Conservation (phyloP, 1,140 invertebrate species). For the Leptestheria dahalacensis region DNA sequence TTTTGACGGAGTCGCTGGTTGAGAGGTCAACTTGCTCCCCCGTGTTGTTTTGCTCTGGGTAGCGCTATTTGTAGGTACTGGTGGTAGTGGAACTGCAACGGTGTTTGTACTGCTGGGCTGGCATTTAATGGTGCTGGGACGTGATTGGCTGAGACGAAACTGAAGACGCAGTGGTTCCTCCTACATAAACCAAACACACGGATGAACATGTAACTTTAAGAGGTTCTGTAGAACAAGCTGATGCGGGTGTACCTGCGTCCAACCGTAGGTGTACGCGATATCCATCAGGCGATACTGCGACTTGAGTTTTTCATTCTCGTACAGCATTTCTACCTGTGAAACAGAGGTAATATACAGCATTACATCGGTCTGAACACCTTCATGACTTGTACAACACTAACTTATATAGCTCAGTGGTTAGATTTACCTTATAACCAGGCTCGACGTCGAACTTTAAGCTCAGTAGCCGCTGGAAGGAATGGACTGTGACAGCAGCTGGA, state of each 20-base stretch:
- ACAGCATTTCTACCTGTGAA: slow-evolving; percentile 9
- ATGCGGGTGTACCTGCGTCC: slow-evolving; percentile 14
- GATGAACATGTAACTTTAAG: not conserved
- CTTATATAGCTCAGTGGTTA: not conserved
- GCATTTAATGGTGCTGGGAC: not conserved
- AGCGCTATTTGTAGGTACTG: not conserved
- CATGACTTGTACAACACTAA: not conserved
- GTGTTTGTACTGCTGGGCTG: not conserved
- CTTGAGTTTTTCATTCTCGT: slow-evolving; percentile 4
- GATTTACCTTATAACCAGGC: slow-evolving; percentile 11
- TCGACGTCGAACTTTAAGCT: slow-evolving; percentile 14
- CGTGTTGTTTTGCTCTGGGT: not conserved
- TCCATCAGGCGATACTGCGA: slow-evolving; percentile 9
- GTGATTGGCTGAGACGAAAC: not conserved
- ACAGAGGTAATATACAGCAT: no score
- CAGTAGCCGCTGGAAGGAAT: slow-evolving; percentile 16
- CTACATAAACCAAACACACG: not conserved
- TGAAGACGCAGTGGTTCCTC: slow-evolving; percentile 5
- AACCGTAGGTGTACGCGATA: slow-evolving; percentile 12
- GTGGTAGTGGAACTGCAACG: not conserved
- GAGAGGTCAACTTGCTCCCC: not conserved
- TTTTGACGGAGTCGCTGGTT: not conserved
- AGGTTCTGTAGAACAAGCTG: not conserved
- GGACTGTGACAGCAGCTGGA: slow-evolving; percentile 16
- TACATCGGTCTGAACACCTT: no score